Evolutionary conservation across 1,140 invertebrate species (phyloP).

Genomic region (Brachionus rotundiformis): DNA sequence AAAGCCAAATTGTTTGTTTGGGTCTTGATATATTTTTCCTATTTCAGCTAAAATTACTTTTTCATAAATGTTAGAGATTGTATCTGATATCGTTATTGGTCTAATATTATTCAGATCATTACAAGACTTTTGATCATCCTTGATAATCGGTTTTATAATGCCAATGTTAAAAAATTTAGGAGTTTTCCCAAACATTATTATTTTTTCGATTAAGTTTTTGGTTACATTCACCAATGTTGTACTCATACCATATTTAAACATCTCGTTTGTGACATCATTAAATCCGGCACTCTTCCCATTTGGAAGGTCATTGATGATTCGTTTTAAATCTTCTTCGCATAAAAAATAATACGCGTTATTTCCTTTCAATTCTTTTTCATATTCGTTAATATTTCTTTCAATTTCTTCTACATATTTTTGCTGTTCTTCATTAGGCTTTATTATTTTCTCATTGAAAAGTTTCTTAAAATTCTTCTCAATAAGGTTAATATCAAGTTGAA

Average conservation of each 20-base stretch:
- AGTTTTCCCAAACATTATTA: not conserved
- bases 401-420: not conserved
- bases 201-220: not conserved
- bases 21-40: not conserved
- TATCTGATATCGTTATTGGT: constrained; percentile 1
- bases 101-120: constrained; percentile 6
- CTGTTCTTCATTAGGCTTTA: not conserved
- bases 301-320: not conserved
- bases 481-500: not conserved
- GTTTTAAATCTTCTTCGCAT: not conserved
- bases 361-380: not conserved
- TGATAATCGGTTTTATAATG: not conserved
- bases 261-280: constrained; percentile 17
- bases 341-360: not conserved
- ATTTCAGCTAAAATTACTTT: not conserved
- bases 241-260: constrained; percentile 11
- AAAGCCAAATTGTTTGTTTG: not conserved
- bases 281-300: not conserved
- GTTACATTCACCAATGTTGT: not conserved
- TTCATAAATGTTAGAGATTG: constrained; percentile 26
- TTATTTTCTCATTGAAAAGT: constrained; percentile 20
- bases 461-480: not conserved
- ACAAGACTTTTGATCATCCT: not conserved
- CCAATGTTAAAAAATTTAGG: constrained; percentile 29
- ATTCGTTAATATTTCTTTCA: not conserved